These are phyloP conservation scores for Drosophila guanche DNA, from an alignment of 1,140 invertebrate genomes.

Conservation along the genomic window DNA sequence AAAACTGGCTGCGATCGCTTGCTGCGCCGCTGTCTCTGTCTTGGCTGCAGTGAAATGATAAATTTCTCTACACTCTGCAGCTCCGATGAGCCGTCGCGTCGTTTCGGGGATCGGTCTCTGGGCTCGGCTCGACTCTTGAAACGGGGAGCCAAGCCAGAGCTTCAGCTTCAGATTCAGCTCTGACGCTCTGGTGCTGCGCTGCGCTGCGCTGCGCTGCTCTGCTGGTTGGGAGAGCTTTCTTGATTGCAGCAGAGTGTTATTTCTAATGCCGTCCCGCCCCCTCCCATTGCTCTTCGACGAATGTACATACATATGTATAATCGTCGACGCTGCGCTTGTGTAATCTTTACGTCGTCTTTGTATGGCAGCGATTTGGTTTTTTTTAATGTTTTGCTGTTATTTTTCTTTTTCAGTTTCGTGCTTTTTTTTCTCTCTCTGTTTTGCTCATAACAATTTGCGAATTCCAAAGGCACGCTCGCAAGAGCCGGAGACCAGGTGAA, in stretches of 20 bases:
- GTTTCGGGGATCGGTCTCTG: too few relatives aligned
- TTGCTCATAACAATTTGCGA: slow-evolving; percentile 71
- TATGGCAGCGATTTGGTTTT: slow-evolving; percentile 52
- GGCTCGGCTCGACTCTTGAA: too few relatives aligned
- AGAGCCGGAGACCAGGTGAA: slow-evolving; percentile 52
- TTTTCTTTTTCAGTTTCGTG: slow-evolving; percentile 33
- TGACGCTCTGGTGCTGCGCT: slow-evolving; percentile 28
- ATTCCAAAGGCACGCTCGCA: slow-evolving; percentile 72
- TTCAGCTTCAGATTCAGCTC: slow-evolving; percentile 16
- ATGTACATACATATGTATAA: slow-evolving; percentile 29
- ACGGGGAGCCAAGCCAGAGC: neutral
- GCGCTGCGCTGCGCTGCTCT: slow-evolving; percentile 35
- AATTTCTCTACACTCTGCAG: slow-evolving; percentile 79
- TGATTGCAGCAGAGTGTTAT: slow-evolving; percentile 65
- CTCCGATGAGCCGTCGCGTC: neutral
- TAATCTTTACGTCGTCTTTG: slow-evolving; percentile 70
- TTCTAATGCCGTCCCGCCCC: slow-evolving; percentile 56
- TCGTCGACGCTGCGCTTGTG: slow-evolving; percentile 73
- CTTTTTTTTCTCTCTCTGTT: slow-evolving; percentile 49
- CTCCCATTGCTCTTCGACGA: slow-evolving; percentile 1
- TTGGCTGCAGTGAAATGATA: slow-evolving; percentile 74
- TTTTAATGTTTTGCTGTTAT: slow-evolving; percentile 32
- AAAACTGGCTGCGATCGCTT: slow-evolving; percentile 41
- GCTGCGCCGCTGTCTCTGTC: slow-evolving; percentile 25
- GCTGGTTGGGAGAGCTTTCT: slow-evolving; percentile 65